A percentile compares a stretch with the other conserved stretches of the same genome.
These are phyloP conservation scores for Brachylomia viminalis DNA, from an alignment of 2,888 invertebrate species.

Conservation along the genomic window DNA sequence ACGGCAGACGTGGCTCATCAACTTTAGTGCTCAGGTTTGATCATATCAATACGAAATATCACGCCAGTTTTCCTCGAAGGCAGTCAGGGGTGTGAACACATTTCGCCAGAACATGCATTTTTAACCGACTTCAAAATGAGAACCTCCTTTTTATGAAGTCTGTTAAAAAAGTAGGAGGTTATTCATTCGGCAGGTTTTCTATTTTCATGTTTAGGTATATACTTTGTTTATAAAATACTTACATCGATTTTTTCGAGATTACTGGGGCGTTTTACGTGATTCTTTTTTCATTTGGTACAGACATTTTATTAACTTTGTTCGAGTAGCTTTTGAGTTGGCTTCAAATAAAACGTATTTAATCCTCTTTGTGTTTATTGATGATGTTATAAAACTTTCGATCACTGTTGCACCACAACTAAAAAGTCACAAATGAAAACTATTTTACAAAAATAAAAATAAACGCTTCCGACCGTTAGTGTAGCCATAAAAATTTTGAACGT, in stretches of 20 bases:
- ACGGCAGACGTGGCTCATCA: conserved; percentile 87
- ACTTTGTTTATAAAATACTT: no score
- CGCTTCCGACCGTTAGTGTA: not conserved
- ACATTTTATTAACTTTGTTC: not conserved
- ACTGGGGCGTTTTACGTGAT: not conserved
- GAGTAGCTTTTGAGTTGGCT: not conserved
- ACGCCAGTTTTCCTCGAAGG: not conserved
- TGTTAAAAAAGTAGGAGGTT: not conserved
- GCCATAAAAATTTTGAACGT: not conserved
- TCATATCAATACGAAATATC: not conserved
- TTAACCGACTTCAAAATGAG: no score
- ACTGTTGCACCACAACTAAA: not conserved
- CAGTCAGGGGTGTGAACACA: not conserved
- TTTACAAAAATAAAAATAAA: not conserved
- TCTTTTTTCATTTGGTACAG: not conserved
- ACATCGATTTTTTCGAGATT: not conserved
- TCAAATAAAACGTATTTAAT: not conserved
- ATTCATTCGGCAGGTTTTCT: not conserved
- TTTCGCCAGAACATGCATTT: not conserved
- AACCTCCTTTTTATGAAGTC: no score
- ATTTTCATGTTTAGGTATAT: not conserved
- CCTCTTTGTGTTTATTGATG: not conserved
- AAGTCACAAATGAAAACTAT: not conserved
- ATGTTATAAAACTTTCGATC: not conserved
- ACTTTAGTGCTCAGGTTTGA: conserved; percentile 87